Percentiles rank a stretch among this genome's conserved stretches.
Evolutionary conservation across 2,113 vertebrate genomes (phyloP).

Genomic region (Xiphophorus maculatus): DNA sequence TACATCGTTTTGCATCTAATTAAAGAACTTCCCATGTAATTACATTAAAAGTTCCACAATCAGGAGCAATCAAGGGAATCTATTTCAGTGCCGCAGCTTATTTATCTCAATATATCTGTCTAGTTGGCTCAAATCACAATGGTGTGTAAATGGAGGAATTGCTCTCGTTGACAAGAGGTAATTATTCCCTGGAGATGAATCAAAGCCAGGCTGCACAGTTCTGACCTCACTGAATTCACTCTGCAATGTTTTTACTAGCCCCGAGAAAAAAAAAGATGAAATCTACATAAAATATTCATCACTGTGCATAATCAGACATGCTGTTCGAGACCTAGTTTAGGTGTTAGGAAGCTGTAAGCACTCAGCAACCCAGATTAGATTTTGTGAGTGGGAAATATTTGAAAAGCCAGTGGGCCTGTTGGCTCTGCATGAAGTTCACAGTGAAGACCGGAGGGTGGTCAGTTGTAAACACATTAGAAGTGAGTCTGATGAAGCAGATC

Average conservation of each 20-base stretch:
- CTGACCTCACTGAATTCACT: conserved; percentile 23
- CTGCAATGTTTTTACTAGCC: conserved; percentile 25
- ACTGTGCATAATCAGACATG: conserved; percentile 46
- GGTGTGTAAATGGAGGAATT: conserved; percentile 39
- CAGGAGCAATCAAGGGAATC: conserved; percentile 14
- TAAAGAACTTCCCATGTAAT: neutral
- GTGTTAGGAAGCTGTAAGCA: conserved; percentile 36
- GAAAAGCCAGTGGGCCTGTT: neutral
- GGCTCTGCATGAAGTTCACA: neutral
- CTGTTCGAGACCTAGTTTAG: conserved; percentile 52
- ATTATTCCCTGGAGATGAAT: conserved; percentile 39
- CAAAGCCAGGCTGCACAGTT: neutral
- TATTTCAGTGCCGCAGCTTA: conserved; percentile 19
- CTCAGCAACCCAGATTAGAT: conserved; percentile 23
- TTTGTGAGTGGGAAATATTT: conserved; percentile 4
- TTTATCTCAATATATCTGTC: conserved; percentile 32
- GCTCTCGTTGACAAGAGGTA: conserved; percentile 29
- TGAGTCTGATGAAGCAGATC: neutral
- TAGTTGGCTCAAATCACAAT: conserved; percentile 2
- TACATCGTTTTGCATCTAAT: neutral
- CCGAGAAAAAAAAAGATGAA: conserved; percentile 4
- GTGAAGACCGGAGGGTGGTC: conserved; percentile 16
- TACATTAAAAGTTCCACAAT: conserved; percentile 14
- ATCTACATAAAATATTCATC: conserved; percentile 55
- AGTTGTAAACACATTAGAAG: neutral